A percentile compares a stretch with the other conserved stretches of the same genome.
These are phyloP conservation scores for Lineus longissimus DNA, from an alignment of 1,140 invertebrate genomes.

Conservation along the genomic window DNA sequence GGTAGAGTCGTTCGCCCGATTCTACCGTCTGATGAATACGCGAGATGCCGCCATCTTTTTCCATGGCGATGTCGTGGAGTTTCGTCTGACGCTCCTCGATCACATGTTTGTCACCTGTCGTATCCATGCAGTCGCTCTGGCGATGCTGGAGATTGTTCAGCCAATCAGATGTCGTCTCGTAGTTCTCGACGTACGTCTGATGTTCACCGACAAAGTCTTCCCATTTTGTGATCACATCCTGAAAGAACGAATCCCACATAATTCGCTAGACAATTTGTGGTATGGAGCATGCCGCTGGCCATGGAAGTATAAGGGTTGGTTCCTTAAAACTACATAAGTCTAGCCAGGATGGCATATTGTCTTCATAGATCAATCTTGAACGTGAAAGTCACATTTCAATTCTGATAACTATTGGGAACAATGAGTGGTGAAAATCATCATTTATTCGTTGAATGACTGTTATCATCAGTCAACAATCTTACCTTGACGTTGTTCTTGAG, in stretches of 20 bases:
- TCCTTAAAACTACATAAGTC: constrained; percentile 7
- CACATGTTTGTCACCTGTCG: constrained; percentile 79
- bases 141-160: constrained; percentile 68
- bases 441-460: too few species aligned
- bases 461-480: constrained; percentile 14
- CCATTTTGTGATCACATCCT: constrained; percentile 61
- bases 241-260: constrained; percentile 13
- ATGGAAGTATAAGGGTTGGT: too few species aligned
- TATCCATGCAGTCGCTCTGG: constrained; percentile 73
- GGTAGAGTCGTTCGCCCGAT: constrained; percentile 85
- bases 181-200: constrained; percentile 72
- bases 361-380: too few species aligned
- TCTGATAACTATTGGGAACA: too few species aligned
- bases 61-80: constrained; percentile 72
- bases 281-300: neutral
- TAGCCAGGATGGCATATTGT: too few species aligned
- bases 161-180: constrained; percentile 72
- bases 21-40: constrained; percentile 82
- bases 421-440: too few species aligned
- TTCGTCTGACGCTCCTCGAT: constrained; percentile 81
- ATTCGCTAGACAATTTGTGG: too few species aligned
- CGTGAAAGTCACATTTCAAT: too few species aligned
- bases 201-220: constrained; percentile 83
- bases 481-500: constrained; percentile 76
- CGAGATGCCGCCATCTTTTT: constrained; percentile 73